Conservation (phyloP, 2,888 invertebrate genomes). For the Plebejus argus region DNA sequence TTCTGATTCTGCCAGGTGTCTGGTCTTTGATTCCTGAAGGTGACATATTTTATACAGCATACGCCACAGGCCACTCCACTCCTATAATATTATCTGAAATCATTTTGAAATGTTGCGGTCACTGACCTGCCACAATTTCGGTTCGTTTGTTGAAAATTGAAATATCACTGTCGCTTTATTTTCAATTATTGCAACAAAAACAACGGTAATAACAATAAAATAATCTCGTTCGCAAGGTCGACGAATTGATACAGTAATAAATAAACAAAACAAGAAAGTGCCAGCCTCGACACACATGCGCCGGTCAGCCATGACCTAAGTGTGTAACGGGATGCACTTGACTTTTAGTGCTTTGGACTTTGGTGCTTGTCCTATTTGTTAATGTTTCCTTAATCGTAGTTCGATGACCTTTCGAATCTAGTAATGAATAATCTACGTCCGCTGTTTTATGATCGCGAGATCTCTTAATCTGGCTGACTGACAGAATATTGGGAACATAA, state of each 20-base stretch:
- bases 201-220: conserved; percentile 33
- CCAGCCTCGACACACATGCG: conserved; percentile 50
- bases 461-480: background rate
- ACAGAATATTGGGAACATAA: background rate
- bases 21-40: too few species aligned
- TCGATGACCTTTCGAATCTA: conserved; percentile 15
- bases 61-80: too few species aligned
- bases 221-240: conserved; percentile 22
- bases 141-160: background rate
- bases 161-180: conserved; percentile 9
- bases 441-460: background rate
- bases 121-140: background rate
- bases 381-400: conserved; percentile 20
- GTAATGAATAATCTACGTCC: conserved; percentile 6
- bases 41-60: too few species aligned
- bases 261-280: conserved; percentile 31
- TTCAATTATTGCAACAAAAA: conserved; percentile 11
- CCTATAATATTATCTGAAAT: too few species aligned
- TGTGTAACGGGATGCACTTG: conserved; percentile 50
- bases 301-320: conserved; percentile 49
- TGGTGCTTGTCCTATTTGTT: conserved; percentile 25
- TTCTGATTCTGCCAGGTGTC: too few species aligned
- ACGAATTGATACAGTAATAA: conserved; percentile 22
- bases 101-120: too few species aligned
- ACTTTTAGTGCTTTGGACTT: conserved; percentile 42